Evolutionary conservation across 1,140 invertebrate genomes (phyloP), one percentile per base, ranked within the genome.

Genomic region (Drosophila sturtevanti): DNA sequence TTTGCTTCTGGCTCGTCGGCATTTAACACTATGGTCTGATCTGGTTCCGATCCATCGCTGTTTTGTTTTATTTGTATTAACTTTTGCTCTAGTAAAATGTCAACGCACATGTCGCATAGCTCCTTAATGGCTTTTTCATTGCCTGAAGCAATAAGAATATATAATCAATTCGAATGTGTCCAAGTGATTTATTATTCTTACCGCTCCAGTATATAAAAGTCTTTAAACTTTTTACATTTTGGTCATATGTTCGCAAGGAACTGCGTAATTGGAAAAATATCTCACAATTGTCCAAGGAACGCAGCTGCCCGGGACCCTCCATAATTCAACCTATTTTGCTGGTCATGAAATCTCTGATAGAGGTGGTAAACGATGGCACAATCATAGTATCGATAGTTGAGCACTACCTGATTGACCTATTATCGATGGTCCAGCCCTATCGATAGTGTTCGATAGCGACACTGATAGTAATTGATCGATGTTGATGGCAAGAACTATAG

Each of bases 181-280:
- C 3, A 48, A 48, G 21, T 7, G 16, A n/a, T 27, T 27, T 1
- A 27, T 11, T 21, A 11, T 52, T 16, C 51, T 56, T 56, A 56
- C 54, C 54, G n/a, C 54, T 56, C 54, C 54, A 56, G 35, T 56
- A 56, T 9, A 34, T 18, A 10, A 56, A 56, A 6, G 27, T 56
- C 5, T 56, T 56, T 4, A 56, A 24, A 0, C 5, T 56, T 11
- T 56, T 56, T 0, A 34, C 31, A 31, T 35, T 18, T 34, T 35
- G 24, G 7, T 16, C 22, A 56, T 56, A 56, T 18, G 14, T 35
- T 16, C 18, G 14, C 9, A 56, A 34, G 0, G 54, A 27, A 18
- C 18, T 56, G 24, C 31, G 27, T 1, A 56, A 2, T 34, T 56
- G 54, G 11, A 34, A 11, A 34, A 56, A 56, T 27, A 56, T 11